These are phyloP conservation scores for Acromyrmex echinatior DNA, from an alignment of 1,140 invertebrate species.

Conservation along the genomic window DNA sequence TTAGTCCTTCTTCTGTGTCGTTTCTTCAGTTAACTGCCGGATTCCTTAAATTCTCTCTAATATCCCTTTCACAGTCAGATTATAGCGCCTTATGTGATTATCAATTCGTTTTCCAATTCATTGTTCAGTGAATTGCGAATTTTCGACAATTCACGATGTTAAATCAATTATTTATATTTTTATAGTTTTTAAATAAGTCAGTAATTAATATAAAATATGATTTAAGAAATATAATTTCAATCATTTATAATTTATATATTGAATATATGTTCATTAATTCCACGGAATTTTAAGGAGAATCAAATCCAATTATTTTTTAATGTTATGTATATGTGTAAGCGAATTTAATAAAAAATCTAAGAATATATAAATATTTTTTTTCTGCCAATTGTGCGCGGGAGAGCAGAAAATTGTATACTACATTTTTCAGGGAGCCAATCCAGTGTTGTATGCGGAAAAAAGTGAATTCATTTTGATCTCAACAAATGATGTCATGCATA, in stretches of 20 bases:
- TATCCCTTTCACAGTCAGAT: not conserved
- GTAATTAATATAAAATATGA: not conserved
- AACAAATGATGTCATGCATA: conserved; percentile 42
- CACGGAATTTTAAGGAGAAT: not conserved
- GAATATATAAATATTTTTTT: conserved; percentile 2
- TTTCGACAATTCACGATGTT: not conserved
- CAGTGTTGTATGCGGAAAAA: conserved; percentile 21
- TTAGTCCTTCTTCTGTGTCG: not conserved
- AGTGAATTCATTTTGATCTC: conserved; percentile 49
- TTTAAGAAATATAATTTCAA: too few species aligned
- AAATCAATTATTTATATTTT: not conserved
- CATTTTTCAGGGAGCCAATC: conserved; percentile 43
- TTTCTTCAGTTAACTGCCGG: conserved; percentile 1
- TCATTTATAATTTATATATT: too few species aligned
- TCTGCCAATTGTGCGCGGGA: not conserved
- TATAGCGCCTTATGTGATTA: not conserved
- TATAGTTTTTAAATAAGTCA: not conserved
- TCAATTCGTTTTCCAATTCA: not conserved
- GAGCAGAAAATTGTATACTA: conserved; percentile 2
- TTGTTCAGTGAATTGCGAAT: not conserved
- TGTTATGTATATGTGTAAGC: not conserved
- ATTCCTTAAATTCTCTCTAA: not conserved
- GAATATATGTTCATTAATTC: not conserved
- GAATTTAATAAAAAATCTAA: conserved; percentile 6
- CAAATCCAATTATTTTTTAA: not conserved